These are phyloP conservation scores for Drosophila pseudotalamancana DNA, from an alignment of 2,888 invertebrate genomes.

Conservation along the genomic window DNA sequence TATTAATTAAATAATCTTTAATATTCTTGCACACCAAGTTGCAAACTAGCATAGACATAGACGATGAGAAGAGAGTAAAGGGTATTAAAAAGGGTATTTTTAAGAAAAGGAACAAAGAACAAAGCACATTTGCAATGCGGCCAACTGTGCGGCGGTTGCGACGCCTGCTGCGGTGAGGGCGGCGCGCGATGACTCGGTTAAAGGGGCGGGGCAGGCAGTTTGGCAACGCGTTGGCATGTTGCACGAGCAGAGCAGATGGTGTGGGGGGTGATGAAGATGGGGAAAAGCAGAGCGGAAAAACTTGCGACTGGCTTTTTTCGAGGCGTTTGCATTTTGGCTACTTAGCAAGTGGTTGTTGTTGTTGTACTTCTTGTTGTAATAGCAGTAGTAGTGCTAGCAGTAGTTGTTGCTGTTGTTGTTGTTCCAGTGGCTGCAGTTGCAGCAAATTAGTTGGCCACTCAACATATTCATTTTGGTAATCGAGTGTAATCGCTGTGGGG, in stretches of 20 bases:
- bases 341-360: conserved; percentile 24
- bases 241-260: conserved; percentile 19
- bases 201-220: conserved; percentile 46
- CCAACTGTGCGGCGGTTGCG: conserved; percentile 32
- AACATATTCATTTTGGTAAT: conserved; percentile 68
- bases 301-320: conserved; percentile 26
- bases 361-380: conserved; percentile 1
- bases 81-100: conserved; percentile 5
- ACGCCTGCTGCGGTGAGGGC: background rate
- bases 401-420: conserved; percentile 4
- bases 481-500: conserved; percentile 61
- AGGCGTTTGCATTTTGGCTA: conserved; percentile 46
- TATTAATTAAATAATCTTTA: no score
- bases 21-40: no score
- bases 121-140: conserved; percentile 40
- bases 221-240: conserved; percentile 58
- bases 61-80: no score
- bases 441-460: conserved; percentile 61
- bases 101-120: conserved; percentile 6
- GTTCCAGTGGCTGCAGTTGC: conserved; percentile 23
- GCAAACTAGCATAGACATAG: no score
- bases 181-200: conserved; percentile 1
- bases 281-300: conserved; percentile 29
- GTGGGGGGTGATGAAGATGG: background rate
- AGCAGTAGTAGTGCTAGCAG: conserved; percentile 12